Percentiles rank a stretch among this genome's conserved stretches.
Evolutionary conservation across 2,888 invertebrate genomes (phyloP).

Genomic region (Amblyjoppa proteus): DNA sequence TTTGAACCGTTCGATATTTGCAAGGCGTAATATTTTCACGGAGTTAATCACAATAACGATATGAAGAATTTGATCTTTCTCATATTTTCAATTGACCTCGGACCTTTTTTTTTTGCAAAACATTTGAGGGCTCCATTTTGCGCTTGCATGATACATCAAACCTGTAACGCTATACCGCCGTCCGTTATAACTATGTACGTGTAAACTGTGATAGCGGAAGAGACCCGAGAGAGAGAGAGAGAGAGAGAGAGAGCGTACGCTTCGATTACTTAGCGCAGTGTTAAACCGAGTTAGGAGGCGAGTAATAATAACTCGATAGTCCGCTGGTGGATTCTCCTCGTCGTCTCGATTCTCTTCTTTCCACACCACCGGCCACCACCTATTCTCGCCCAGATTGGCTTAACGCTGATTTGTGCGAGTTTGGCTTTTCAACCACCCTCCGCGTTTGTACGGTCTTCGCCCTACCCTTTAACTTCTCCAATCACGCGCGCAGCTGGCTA

Average conservation of each 20-base stretch:
- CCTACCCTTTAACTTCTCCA: conserved; percentile 4
- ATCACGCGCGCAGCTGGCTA: conserved; percentile 16
- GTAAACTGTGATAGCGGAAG: conserved; percentile 2
- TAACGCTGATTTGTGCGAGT: conserved; percentile 59
- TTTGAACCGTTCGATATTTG: background rate
- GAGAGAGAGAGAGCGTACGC: conserved; percentile 35
- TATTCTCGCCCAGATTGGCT: conserved; percentile 57
- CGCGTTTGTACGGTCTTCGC: background rate
- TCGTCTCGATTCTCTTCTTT: conserved; percentile 7
- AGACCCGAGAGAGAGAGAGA: conserved; percentile 25
- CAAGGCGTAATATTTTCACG: background rate
- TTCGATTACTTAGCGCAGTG: conserved; percentile 57
- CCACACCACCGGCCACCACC: conserved; percentile 6
- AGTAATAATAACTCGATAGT: conserved; percentile 57
- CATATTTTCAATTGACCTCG: background rate
- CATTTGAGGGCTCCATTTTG: conserved; percentile 26
- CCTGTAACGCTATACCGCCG: background rate
- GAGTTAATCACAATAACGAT: too few relatives aligned
- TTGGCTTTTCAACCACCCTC: conserved; percentile 6
- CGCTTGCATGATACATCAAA: conserved; percentile 27
- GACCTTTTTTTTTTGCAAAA: background rate
- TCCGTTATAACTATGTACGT: conserved; percentile 4
- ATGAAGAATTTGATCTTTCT: too few relatives aligned
- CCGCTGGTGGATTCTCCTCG: conserved; percentile 46
- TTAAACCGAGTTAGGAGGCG: conserved; percentile 35